These are phyloP conservation scores for Sander vitreus DNA, from an alignment of 2,113 vertebrate species.

Conservation along the genomic window DNA sequence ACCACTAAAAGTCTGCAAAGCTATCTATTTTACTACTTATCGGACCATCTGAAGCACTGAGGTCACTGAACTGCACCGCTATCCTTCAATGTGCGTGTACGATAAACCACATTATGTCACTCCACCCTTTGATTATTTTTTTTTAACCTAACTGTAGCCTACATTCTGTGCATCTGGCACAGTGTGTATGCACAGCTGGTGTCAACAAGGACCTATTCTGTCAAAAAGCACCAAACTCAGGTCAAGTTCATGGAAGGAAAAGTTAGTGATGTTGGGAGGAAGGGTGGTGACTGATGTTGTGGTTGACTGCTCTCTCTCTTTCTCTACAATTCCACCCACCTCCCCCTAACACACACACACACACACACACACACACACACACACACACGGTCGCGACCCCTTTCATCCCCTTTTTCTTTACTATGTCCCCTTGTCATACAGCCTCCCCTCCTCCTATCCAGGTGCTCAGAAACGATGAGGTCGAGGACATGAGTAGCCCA, in stretches of 20 bases:
- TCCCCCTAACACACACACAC: background rate
- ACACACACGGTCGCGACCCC: background rate
- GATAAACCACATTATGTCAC: slow-evolving; percentile 37
- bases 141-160: slow-evolving; percentile 22
- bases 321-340: slow-evolving; percentile 34
- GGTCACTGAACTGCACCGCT: slow-evolving; percentile 31
- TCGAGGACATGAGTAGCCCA: slow-evolving; percentile 78
- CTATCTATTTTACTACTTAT: slow-evolving; percentile 18
- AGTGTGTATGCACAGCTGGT: slow-evolving; percentile 64
- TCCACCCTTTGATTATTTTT: slow-evolving; percentile 42
- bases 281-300: slow-evolving; percentile 72
- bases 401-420: slow-evolving; percentile 57
- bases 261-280: slow-evolving; percentile 61
- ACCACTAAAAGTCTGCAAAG: slow-evolving; percentile 13
- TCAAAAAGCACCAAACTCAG: slow-evolving; percentile 69
- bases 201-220: slow-evolving; percentile 68
- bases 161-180: slow-evolving; percentile 53
- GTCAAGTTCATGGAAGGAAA: slow-evolving; percentile 75
- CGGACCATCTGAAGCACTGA: slow-evolving; percentile 9
- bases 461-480: slow-evolving; percentile 74
- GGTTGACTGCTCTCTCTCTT: slow-evolving; percentile 55
- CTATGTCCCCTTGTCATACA: slow-evolving; percentile 68
- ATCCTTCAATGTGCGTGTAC: slow-evolving; percentile 22
- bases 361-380: background rate
- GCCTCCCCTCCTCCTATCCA: slow-evolving; percentile 59